These are phyloP conservation scores for Lepidonotus clava DNA, from an alignment of 2,888 invertebrate genomes.

Conservation along the genomic window DNA sequence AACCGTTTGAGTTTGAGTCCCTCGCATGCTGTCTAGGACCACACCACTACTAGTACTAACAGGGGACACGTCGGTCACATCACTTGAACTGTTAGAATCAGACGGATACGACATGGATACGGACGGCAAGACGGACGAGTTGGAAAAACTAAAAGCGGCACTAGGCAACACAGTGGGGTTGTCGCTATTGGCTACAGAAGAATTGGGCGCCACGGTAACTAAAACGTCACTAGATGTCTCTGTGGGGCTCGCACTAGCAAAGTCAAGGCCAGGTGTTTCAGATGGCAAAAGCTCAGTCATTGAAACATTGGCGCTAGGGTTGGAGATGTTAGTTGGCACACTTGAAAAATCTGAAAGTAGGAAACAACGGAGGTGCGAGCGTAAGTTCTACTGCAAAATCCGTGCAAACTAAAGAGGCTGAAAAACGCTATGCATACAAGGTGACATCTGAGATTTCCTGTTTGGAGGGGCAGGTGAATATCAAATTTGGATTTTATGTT, in stretches of 20 bases:
- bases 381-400: slow-evolving; percentile 16
- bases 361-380: slow-evolving; percentile 26
- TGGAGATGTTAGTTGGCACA: slow-evolving; percentile 50
- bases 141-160: slow-evolving; percentile 20
- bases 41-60: not conserved
- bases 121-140: slow-evolving; percentile 16
- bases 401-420: slow-evolving; percentile 37
- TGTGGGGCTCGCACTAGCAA: not conserved
- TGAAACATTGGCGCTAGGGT: not conserved
- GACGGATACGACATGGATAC: slow-evolving; percentile 13
- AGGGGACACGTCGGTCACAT: not conserved
- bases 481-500: too few species aligned
- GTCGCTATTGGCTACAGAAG: not conserved
- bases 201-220: not conserved
- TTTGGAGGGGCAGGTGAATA: too few species aligned
- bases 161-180: not conserved
- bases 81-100: not conserved
- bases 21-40: slow-evolving; percentile 15
- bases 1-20: slow-evolving; percentile 14
- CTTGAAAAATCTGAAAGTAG: slow-evolving; percentile 42
- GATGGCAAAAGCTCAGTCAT: slow-evolving; percentile 38
- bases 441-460: not conserved
- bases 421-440: not conserved
- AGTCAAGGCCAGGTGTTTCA: slow-evolving; percentile 10
- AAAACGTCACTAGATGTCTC: slow-evolving; percentile 26